phyloP scores from a whole-genome alignment of 2,888 invertebrate genomes.

The Plagodis dolabraria region DNA sequence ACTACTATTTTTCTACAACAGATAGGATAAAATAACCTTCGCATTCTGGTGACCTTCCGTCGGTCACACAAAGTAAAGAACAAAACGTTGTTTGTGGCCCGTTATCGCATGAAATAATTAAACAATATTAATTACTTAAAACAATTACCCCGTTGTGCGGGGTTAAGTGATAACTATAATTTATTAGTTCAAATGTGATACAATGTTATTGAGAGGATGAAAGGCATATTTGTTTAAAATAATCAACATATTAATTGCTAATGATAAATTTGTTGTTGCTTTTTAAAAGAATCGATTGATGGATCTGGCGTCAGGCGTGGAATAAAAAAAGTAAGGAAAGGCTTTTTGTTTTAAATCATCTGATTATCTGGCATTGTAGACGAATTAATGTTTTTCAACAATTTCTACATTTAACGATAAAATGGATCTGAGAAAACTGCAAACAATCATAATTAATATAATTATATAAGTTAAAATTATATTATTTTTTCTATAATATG shows the following conservation, averaged over 20 bases:
- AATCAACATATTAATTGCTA: constrained; percentile 2
- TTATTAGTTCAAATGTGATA: constrained; percentile 22
- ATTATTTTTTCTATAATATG: too few relatives aligned
- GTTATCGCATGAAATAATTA: constrained; percentile 21
- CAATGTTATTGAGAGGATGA: constrained; percentile 25
- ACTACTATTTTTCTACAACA: background rate
- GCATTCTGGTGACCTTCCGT: background rate
- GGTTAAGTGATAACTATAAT: constrained; percentile 26
- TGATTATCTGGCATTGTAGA: too few relatives aligned
- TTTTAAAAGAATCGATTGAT: background rate
- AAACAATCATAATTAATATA: too few relatives aligned
- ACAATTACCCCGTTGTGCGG: constrained; percentile 27
- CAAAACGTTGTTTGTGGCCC: constrained; percentile 19
- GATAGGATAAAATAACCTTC: background rate
- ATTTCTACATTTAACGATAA: too few relatives aligned
- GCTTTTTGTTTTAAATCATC: too few relatives aligned
- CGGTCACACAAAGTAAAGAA: constrained; percentile 19
- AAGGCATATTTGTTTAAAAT: constrained; percentile 2
- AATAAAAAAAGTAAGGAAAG: too few relatives aligned
- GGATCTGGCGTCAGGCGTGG: too few relatives aligned
- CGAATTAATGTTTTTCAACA: too few relatives aligned
- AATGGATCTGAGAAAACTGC: too few relatives aligned
- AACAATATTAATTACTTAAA: constrained; percentile 28
- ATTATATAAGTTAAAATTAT: too few relatives aligned
- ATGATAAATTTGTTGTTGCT: background rate